Conservation (phyloP, 2,888 invertebrate species). For the Megamerina dolium region DNA sequence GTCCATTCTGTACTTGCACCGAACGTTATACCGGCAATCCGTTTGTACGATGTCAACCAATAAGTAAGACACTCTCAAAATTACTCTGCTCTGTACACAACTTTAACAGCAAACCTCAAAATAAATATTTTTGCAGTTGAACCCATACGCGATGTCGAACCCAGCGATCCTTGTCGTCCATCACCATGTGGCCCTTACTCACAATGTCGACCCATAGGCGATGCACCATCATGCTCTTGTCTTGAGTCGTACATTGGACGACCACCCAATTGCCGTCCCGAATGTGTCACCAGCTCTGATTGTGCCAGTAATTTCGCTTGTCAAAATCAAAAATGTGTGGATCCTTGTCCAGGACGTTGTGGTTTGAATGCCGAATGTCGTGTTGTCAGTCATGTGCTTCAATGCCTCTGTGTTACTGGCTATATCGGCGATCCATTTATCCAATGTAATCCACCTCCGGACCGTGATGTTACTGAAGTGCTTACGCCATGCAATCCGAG, state of each 20-base stretch:
- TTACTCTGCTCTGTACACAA: background rate
- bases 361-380: conserved; percentile 68
- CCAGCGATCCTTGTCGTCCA: conserved; percentile 65
- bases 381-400: conserved; percentile 68
- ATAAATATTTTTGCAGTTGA: conserved; percentile 41
- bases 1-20: conserved; percentile 72
- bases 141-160: conserved; percentile 49
- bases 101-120: too few relatives aligned
- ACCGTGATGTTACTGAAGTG: conserved; percentile 45
- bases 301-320: conserved; percentile 66
- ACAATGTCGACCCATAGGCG: conserved; percentile 62
- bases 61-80: conserved; percentile 45
- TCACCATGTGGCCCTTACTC: conserved; percentile 78
- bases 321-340: conserved; percentile 68
- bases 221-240: conserved; percentile 70
- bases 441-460: conserved; percentile 53
- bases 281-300: conserved; percentile 73
- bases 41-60: conserved; percentile 61
- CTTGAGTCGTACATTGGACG: conserved; percentile 60
- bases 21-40: conserved; percentile 66
- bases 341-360: conserved; percentile 68
- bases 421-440: conserved; percentile 72
- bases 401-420: conserved; percentile 62
- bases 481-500: conserved; percentile 59
- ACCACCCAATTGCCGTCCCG: conserved; percentile 73